Base-by-base conservation (phyloP, 2,797 vertebrate genomes). In the Rhinatrema bivittatum region DNA sequence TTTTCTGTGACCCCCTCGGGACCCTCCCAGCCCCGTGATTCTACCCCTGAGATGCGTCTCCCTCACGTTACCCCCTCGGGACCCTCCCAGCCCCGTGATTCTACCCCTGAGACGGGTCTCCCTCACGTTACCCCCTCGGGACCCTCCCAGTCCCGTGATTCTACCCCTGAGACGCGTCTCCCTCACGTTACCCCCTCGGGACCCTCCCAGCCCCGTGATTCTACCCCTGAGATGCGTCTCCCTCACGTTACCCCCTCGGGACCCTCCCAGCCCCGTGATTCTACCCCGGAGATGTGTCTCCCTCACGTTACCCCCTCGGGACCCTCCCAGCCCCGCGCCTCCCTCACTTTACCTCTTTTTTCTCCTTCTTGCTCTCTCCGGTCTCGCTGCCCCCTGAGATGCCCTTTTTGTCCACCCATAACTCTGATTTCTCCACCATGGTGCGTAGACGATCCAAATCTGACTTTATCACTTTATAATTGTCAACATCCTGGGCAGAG, bases 321-420 rank as follows among this genome's bases (percentile, higher is more conserved):
- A n/a, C 11, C n/a, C 13, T 39, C 18, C 14, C 10, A 0, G 2
- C 10, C 5, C 7, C 18, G 17, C 8, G 1, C 5, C 68, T 42
- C n/a, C n/a, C n/a, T n/a, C n/a, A n/a, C n/a, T n/a, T n/a, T 53
- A 86, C 84, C 80, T 86, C 79, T 49, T 87, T 90, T 56, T 61
- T 93, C 88, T 32, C 92, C 53, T 93, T 83, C 39, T 87, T 75
- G 2, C 81, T 82, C 0, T 91, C 86, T 28, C 82, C 83, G 3
- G 76, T 68, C 12, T 65, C 73, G 26, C 82, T 77, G 7, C 72
- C 65, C 43, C 88, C 87, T 18, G 66, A 43, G 19, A 61, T 84
- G 51, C 81, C 76, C 54, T 94, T 98, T 78, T 98, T 98, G 64
- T 96, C 92, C 63, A 98, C 91, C 95, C 95, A 98, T 27, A 98